These are phyloP conservation scores for Ephialtes manifestator DNA, from an alignment of 2,888 invertebrate species.

Conservation along the genomic window DNA sequence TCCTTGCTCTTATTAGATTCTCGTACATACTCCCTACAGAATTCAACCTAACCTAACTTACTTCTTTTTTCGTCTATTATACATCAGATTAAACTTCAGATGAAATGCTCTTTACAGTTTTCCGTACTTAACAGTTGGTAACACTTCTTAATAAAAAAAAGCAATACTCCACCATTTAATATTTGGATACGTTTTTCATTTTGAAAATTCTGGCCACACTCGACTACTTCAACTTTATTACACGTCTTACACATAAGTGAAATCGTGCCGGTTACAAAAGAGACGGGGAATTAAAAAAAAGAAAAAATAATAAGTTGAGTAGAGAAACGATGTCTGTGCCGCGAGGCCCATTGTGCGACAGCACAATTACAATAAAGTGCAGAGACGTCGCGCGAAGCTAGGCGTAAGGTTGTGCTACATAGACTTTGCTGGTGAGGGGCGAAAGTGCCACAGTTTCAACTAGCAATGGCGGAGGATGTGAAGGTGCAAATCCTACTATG, in stretches of 20 bases:
- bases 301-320: constrained; percentile 22
- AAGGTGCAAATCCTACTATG: constrained; percentile 27
- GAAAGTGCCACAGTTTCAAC: constrained; percentile 38
- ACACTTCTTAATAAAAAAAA: not conserved
- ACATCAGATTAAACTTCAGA: too few species aligned
- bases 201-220: not conserved
- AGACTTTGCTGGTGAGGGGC: not conserved
- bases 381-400: constrained; percentile 25
- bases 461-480: not conserved
- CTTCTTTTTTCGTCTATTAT: too few species aligned
- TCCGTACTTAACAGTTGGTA: too few species aligned
- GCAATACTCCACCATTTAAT: not conserved
- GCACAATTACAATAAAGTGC: constrained; percentile 82
- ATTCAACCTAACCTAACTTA: too few species aligned
- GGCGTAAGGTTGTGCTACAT: constrained; percentile 19
- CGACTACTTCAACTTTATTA: not conserved
- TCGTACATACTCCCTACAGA: too few species aligned
- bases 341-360: constrained; percentile 71
- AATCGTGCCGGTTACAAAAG: constrained; percentile 29
- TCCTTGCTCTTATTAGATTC: too few species aligned
- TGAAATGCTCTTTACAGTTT: too few species aligned
- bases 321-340: constrained; percentile 38
- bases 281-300: not conserved
- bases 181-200: not conserved
- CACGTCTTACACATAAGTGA: constrained; percentile 27